Percentiles rank a stretch among this genome's conserved stretches.
These are phyloP conservation scores for Crepidodera aurea DNA, from an alignment of 2,888 invertebrate genomes.

Conservation along the genomic window DNA sequence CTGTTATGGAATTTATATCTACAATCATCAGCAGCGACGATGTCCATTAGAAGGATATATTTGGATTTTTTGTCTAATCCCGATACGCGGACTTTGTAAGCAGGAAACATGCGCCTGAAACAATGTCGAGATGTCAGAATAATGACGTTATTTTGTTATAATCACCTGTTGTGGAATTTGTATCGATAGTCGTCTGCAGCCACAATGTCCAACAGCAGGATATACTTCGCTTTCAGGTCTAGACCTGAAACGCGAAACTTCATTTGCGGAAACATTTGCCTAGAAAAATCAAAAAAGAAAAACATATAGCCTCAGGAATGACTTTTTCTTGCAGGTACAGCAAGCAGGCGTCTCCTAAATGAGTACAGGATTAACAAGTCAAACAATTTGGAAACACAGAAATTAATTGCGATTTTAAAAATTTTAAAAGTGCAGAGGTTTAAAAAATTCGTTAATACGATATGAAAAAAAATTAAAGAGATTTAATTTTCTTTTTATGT, in stretches of 20 bases:
- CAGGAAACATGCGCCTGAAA: conserved; percentile 97
- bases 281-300: conserved; percentile 64
- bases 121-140: conserved; percentile 54
- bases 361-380: no score
- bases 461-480: no score
- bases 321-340: no score
- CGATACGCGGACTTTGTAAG: conserved; percentile 95
- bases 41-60: conserved; percentile 97
- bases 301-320: conserved; percentile 2
- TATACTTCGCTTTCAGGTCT: conserved; percentile 99
- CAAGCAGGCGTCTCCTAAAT: no score
- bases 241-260: conserved; percentile 98
- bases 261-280: conserved; percentile 99
- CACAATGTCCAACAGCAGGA: conserved; percentile 97
- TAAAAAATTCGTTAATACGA: no score
- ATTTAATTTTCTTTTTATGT: no score
- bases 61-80: conserved; percentile 97
- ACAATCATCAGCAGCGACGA: conserved; percentile 96
- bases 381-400: no score
- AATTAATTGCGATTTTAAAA: no score
- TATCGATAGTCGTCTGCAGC: conserved; percentile 99
- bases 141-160: conserved; percentile 29
- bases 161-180: conserved; percentile 95
- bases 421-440: no score
- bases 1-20: conserved; percentile 95